Evolutionary conservation across 30 jellyfish, hydroid and myxozoan species (phyloP).

Genomic region (Cassiopea andromeda): DNA sequence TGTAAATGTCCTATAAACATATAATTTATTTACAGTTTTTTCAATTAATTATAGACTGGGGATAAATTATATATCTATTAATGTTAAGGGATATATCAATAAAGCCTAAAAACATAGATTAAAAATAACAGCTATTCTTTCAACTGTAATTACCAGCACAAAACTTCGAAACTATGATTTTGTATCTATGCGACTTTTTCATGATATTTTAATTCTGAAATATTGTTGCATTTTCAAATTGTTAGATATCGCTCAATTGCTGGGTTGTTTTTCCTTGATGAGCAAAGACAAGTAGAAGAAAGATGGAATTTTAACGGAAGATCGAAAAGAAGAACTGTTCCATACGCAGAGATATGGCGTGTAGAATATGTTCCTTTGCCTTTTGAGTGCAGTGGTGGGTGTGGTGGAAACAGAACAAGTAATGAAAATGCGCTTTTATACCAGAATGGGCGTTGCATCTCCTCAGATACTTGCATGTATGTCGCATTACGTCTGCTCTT

Average conservation of each 20-base stretch:
- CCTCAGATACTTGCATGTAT: slow-evolving; percentile 79
- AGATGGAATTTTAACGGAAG: slow-evolving; percentile 34
- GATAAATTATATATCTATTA: no score
- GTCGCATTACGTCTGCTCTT: slow-evolving; percentile 1
- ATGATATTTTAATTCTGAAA: neutral
- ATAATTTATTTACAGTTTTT: no score
- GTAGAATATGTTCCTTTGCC: slow-evolving; percentile 90
- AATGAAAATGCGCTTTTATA: slow-evolving; percentile 59
- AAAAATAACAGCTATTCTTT: no score
- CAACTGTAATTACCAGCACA: no score
- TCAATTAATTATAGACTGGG: no score
- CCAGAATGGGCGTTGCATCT: slow-evolving; percentile 76
- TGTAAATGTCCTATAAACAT: no score
- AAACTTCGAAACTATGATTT: no score
- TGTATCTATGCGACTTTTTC: no score
- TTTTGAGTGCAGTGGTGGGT: slow-evolving; percentile 70
- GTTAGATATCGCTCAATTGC: slow-evolving; percentile 69
- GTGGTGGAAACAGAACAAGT: slow-evolving; percentile 87
- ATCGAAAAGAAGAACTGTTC: neutral
- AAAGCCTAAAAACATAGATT: no score
- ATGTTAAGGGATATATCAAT: no score
- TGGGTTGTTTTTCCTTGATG: slow-evolving; percentile 76
- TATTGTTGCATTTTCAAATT: neutral
- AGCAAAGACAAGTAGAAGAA: slow-evolving; percentile 71
- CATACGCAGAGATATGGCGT: slow-evolving; percentile 47